Percentiles rank a stretch among this genome's conserved stretches.
Evolutionary conservation across 2,113 vertebrate genomes (phyloP).

Genomic region (Neodontobutis hainanensis): DNA sequence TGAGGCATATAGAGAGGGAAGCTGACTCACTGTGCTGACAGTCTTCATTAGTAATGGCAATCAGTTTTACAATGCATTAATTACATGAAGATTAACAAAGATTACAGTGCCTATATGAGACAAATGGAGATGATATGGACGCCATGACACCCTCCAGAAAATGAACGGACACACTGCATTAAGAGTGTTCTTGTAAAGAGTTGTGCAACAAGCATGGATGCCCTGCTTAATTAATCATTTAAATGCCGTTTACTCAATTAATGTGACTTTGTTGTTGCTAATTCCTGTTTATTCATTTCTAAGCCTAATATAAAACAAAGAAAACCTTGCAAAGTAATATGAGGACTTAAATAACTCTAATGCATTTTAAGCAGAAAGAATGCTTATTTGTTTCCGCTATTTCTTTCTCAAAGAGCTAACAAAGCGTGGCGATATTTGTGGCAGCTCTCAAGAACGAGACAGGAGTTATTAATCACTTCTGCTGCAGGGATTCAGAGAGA

Average conservation of each 20-base stretch:
- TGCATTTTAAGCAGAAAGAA: slow-evolving; percentile 4
- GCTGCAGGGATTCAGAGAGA: slow-evolving; percentile 23
- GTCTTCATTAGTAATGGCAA: slow-evolving; percentile 66
- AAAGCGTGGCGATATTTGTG: slow-evolving; percentile 3
- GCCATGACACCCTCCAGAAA: slow-evolving; percentile 27
- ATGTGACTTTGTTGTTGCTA: not conserved
- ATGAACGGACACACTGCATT: slow-evolving; percentile 45
- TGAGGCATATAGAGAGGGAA: slow-evolving; percentile 20
- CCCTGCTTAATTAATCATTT: slow-evolving; percentile 16
- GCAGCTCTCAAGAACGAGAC: slow-evolving; percentile 16
- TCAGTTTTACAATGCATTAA: slow-evolving; percentile 61
- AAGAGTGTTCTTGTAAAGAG: slow-evolving; percentile 20
- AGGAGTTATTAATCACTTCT: slow-evolving; percentile 41
- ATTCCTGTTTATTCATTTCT: slow-evolving; percentile 1
- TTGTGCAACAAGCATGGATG: slow-evolving; percentile 15
- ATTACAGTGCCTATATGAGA: slow-evolving; percentile 46
- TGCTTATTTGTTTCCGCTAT: slow-evolving; percentile 30
- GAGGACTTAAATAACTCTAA: slow-evolving; percentile 6
- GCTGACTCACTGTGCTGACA: slow-evolving; percentile 33
- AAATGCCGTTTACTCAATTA: slow-evolving; percentile 16
- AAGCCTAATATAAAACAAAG: slow-evolving; percentile 1
- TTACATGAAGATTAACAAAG: slow-evolving; percentile 60
- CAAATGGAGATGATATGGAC: slow-evolving; percentile 44
- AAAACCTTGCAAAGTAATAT: slow-evolving; percentile 5
- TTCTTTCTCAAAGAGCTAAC: slow-evolving; percentile 26